Evolutionary conservation across 2,888 invertebrate genomes (phyloP).

Genomic region (Eristalis tenax): DNA sequence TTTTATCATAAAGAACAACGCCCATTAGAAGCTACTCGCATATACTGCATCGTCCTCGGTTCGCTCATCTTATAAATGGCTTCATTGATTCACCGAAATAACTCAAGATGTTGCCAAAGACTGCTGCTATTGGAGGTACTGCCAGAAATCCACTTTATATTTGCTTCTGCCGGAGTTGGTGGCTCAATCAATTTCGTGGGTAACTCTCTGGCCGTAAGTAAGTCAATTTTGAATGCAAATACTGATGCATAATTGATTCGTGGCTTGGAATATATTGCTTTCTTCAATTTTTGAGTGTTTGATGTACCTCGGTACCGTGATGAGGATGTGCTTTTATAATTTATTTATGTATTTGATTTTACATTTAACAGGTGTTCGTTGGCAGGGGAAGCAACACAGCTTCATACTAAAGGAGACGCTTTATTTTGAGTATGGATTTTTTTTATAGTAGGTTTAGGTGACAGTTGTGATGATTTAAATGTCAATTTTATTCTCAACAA

Average conservation of each 20-base stretch:
- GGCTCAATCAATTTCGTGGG: conserved; percentile 55
- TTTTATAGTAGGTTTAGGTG: neutral
- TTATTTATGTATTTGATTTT: conserved; percentile 32
- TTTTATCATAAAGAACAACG: conserved; percentile 58
- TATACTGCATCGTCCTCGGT: neutral
- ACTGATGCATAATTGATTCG: conserved; percentile 67
- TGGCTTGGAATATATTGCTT: conserved; percentile 53
- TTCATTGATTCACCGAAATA: conserved; percentile 61
- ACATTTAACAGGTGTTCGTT: neutral
- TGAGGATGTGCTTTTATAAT: conserved; percentile 43
- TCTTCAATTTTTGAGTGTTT: conserved; percentile 35
- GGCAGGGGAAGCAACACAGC: neutral
- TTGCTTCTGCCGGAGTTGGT: conserved; percentile 16
- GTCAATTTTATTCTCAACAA: no score
- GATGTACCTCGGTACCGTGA: conserved; percentile 13
- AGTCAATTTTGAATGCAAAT: conserved; percentile 69
- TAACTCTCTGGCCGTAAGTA: conserved; percentile 12
- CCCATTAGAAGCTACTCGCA: conserved; percentile 49
- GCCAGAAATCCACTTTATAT: conserved; percentile 44
- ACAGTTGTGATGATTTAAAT: no score
- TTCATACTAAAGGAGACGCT: no score
- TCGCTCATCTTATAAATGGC: conserved; percentile 53
- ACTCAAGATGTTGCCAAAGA: conserved; percentile 65
- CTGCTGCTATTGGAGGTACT: conserved; percentile 16
- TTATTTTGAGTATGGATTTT: neutral